Evolutionary conservation across 2,888 invertebrate genomes (phyloP).

Genomic region (Cerceris rybyensis): DNA sequence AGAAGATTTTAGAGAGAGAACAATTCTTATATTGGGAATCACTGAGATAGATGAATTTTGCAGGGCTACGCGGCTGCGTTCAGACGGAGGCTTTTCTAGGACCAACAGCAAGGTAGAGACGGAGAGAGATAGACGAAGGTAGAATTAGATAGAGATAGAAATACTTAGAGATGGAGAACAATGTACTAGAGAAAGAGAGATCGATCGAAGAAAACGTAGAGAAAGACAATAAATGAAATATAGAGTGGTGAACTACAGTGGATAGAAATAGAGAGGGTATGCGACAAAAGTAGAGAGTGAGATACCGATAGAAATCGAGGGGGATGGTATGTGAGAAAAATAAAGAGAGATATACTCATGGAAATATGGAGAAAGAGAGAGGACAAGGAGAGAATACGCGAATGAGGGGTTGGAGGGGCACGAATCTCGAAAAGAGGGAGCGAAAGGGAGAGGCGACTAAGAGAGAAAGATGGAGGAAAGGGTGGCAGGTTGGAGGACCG

Average conservation of each 20-base stretch:
- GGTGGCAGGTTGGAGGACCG: conserved; percentile 61
- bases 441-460: conserved; percentile 46
- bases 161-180: too few species aligned
- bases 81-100: conserved; percentile 39
- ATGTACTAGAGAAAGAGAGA: conserved; percentile 6
- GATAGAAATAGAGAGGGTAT: too few species aligned
- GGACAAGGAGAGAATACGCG: conserved; percentile 6
- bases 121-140: conserved; percentile 37
- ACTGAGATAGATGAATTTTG: conserved; percentile 39
- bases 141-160: too few species aligned
- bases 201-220: not conserved
- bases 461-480: conserved; percentile 51
- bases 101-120: conserved; percentile 15
- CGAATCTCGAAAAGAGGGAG: conserved; percentile 6
- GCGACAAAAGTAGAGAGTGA: too few species aligned
- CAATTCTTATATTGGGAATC: conserved; percentile 53
- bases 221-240: too few species aligned
- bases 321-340: too few species aligned
- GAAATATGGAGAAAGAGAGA: too few species aligned
- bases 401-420: not conserved
- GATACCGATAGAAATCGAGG: too few species aligned
- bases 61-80: conserved; percentile 52
- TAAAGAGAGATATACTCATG: too few species aligned
- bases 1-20: not conserved
- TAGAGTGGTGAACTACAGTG: too few species aligned